Conservation (phyloP, 2,888 invertebrate species). For the Nineta flava region DNA sequence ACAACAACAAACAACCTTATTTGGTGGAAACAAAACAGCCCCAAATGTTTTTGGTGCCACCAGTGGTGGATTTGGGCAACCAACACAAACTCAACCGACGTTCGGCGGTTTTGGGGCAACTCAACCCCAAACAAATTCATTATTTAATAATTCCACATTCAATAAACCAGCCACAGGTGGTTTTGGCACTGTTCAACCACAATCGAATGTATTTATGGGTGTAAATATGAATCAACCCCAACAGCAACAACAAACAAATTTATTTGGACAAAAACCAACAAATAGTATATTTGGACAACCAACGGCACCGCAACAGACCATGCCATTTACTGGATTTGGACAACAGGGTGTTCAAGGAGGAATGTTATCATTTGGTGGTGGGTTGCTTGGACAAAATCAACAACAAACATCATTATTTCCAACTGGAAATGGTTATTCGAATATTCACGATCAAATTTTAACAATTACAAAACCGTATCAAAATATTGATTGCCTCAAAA, state of each 20-base stretch:
- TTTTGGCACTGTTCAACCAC: conserved; percentile 16
- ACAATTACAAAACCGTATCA: conserved; percentile 1
- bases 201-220: conserved; percentile 1
- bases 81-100: conserved; percentile 5
- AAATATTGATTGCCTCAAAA: not conserved
- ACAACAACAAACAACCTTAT: conserved; percentile 21
- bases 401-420: not conserved
- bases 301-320: not conserved
- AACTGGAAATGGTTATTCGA: too few species aligned
- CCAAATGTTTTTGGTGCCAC: conserved; percentile 26
- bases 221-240: not conserved
- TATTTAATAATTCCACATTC: conserved; percentile 14
- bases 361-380: not conserved
- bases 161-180: conserved; percentile 25
- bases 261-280: not conserved
- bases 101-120: conserved; percentile 21
- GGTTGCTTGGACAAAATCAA: not conserved
- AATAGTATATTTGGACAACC: not conserved
- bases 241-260: not conserved
- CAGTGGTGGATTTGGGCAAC: conserved; percentile 26
- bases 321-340: not conserved
- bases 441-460: conserved; percentile 1
- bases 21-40: conserved; percentile 28
- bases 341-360: not conserved
- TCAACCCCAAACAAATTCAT: conserved; percentile 15